Percentiles rank a stretch among this genome's conserved stretches.
These are phyloP conservation scores for Argyresthia albistria DNA, from an alignment of 2,888 invertebrate species.

Conservation along the genomic window DNA sequence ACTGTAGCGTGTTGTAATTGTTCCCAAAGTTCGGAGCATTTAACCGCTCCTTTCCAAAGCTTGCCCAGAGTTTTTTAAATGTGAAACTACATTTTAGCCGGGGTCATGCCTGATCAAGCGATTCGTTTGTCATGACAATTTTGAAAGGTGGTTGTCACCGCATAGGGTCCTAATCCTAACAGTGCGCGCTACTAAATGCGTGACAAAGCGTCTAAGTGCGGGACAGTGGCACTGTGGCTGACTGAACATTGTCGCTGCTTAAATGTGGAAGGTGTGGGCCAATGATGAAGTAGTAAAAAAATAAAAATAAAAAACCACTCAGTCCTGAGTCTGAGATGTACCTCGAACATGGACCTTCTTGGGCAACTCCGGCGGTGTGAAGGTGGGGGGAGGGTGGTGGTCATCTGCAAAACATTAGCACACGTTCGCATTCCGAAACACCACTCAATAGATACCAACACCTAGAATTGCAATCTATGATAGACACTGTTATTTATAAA, in stretches of 20 bases:
- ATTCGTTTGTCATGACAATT: constrained; percentile 13
- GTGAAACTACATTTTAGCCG: constrained; percentile 39
- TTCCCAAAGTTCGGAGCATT: not conserved
- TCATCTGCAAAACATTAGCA: constrained; percentile 93
- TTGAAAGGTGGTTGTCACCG: constrained; percentile 15
- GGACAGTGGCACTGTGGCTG: constrained; percentile 40
- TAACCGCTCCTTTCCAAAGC: constrained; percentile 1
- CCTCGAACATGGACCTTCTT: constrained; percentile 98
- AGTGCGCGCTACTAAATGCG: constrained; percentile 66
- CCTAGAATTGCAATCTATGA: constrained; percentile 31
- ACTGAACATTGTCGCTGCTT: constrained; percentile 51
- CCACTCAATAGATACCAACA: constrained; percentile 46
- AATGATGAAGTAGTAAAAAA: constrained; percentile 33
- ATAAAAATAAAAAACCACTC: constrained; percentile 53
- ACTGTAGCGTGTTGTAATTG: constrained; percentile 3
- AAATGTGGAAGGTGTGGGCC: constrained; percentile 43
- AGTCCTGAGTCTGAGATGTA: constrained; percentile 71
- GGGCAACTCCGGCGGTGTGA: constrained; percentile 99
- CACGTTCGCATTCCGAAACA: constrained; percentile 74
- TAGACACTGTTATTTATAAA: not conserved
- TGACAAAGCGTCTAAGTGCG: constrained; percentile 69
- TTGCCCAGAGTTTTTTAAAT: constrained; percentile 18
- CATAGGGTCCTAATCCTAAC: constrained; percentile 21
- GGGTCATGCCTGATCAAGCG: constrained; percentile 59
- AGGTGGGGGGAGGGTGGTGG: constrained; percentile 97